Base-by-base conservation (phyloP, 2,797 vertebrate genomes). In the Amazonetta brasiliensis region DNA sequence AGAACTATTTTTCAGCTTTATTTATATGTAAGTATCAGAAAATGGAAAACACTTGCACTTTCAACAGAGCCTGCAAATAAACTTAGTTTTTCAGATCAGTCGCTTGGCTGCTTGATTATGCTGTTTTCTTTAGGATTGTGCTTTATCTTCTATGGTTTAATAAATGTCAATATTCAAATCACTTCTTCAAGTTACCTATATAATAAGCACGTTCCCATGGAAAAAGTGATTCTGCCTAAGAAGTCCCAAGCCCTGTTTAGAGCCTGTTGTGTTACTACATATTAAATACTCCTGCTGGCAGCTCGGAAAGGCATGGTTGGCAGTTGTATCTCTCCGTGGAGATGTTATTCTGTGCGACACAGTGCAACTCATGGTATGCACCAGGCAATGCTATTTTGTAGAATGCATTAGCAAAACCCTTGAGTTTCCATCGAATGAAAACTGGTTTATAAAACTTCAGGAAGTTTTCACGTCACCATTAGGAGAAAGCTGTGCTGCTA, bases 1-100 rank as follows among this genome's bases (percentile, higher is more conserved):
- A 85, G 39, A 84, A 62, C 22, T 95, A 7, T 72, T 93, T 95
- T 87, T 94, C 64, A 72, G 9, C 22, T 87, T 26, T 69, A 37
- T 81, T 67, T 92, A 41, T 92, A 33, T 66, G 28, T 77, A 87
- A 79, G 41, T 28, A 76, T 54, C 84, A 74, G 39, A 72, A 92
- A 84, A 75, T 55, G 14, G 23, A 80, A 50, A 73, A 22, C 39
- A 44, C 28, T 44, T 73, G 14, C 28, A 80, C n/a, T 91, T 79
- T 12, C 15, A 69, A 50, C 6, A 33, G n/a, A 87, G 12, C 39
- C 7, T 82, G 17, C 75, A 89, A 35, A 55, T 75, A 26, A 3
- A 30, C 33, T 33, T 60, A 18, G 50, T 84, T 89, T 92, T 48
- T 52, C 3, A 1, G 64, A 31, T 55, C 43, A 64, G 21, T 74